Conservation (phyloP, 1,140 invertebrate species). For the Sycophaga agraensis region DNA sequence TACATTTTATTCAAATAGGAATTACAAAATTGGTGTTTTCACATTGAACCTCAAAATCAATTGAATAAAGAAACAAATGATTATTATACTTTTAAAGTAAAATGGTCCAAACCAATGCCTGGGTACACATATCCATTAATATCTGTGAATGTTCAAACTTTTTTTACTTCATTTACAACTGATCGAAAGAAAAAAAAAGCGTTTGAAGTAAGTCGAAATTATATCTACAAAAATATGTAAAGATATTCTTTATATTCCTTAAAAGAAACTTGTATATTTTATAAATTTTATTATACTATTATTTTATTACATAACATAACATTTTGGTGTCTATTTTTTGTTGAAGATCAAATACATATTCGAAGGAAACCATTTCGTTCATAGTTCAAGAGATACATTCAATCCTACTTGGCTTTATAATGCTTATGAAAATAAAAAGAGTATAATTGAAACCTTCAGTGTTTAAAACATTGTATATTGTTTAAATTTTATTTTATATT, state of each 20-base stretch:
- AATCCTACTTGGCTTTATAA: constrained; percentile 36
- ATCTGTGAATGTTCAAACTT: constrained; percentile 34
- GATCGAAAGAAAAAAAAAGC: constrained; percentile 16
- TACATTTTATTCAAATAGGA: constrained; percentile 24
- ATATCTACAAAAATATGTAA: constrained; percentile 36
- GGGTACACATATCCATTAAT: constrained; percentile 42
- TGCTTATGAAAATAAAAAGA: constrained; percentile 2
- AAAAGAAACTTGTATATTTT: too few relatives aligned
- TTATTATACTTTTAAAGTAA: constrained; percentile 36
- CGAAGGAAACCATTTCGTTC: constrained; percentile 37
- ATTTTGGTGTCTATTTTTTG: neutral
- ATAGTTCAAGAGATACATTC: constrained; percentile 32
- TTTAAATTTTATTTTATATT: too few relatives aligned
- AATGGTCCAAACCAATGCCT: constrained; percentile 42
- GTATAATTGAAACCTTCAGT: neutral
- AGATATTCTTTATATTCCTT: neutral
- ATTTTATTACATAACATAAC: neutral
- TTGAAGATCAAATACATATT: constrained; percentile 39
- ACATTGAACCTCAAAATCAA: constrained; percentile 31
- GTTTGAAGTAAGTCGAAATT: constrained; percentile 20
- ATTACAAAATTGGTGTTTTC: constrained; percentile 38
- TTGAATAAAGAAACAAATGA: constrained; percentile 4
- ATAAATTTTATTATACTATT: neutral
- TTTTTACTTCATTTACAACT: constrained; percentile 21
- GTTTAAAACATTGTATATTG: too few relatives aligned